Evolutionary conservation across 2,113 vertebrate species (phyloP), one percentile per base, ranked within the genome.

Genomic region (Indicator maculatus): DNA sequence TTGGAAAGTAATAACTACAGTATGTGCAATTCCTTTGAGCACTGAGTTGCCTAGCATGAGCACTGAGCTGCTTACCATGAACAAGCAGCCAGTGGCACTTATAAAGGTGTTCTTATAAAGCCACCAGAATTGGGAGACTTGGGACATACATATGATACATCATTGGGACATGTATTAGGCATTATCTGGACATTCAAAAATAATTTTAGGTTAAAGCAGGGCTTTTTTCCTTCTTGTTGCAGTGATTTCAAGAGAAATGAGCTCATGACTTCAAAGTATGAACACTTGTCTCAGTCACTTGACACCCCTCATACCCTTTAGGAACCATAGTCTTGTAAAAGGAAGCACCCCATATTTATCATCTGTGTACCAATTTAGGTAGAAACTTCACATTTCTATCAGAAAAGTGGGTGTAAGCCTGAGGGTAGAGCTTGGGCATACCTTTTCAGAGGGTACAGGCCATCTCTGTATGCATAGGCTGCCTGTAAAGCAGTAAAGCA

Each of bases 31-130:
- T 2, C 36, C 88, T 81, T 3, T 0, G 33, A 74, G 38, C 65
- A 30, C 31, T 24, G 30, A 63, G 65, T 39, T 4, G 0, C 53
- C 73, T 59, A 60, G 59, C 0, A 0, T 0, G 33, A 74, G 38
- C 65, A 30, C 31, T 24, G 30, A 63, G 65, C 36, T 4, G 0
- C 53, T 69, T 59, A 60, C 63, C 0, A 0, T 31, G 69, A 55
- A 33, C 27, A 47, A 60, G 50, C 53, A 86, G 47, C 66, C 65
- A 55, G 20, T 58, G 77, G 18, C 53, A 78, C 55, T 67, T 60
- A 41, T 7, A 69, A 41, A 81, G 19, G 30, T 33, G 44, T 9
- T 55, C 31, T 70, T 21, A 84, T 19, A 58, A 90, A 89, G 36
- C 21, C 8, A 74, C 41, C 64, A 74, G 15, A 85, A 38, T 14